Base-by-base conservation (phyloP, 2,888 invertebrate species). In the Phalera bucephala region DNA sequence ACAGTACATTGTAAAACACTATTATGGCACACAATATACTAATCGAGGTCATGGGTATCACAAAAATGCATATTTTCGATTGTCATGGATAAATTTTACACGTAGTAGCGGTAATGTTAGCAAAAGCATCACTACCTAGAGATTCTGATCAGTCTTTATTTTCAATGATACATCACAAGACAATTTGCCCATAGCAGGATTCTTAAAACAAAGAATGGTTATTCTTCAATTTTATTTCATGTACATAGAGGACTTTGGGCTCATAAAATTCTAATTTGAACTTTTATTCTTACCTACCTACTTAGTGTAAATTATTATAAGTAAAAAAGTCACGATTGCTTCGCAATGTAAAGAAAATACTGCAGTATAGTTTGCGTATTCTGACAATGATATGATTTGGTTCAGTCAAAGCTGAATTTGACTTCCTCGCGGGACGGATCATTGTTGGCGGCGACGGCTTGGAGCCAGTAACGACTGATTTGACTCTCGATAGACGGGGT, bases 401-500 rank as follows among this genome's bases (percentile, higher is more conserved):
- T 12, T 76, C 70, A 88, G 63, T 89, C 89, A 47, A 88, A 88
- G 59, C 88, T 88, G 46, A 88, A 88, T 46, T 87, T 87, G 31
- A 88, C 80, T 46, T 88, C 85, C 38, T 92, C 91, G 23, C 92
- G 88, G 31, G 91, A 83, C 28, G 91, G 91, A 25, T 91, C 87
- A 39, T 91, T 91, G 39, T 89, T 91, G 15, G 91, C 91, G 0
- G 92, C 91, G 7, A 92, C 82, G 0, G 92, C 91, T 45, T 93
- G 93, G 19, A 93, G 74, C 74, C 94, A 91, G 67, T 94, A 94
- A 21, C 93, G 90, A 32, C 93, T 93, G 27, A 94, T 87, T 74
- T 95, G 95, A 56, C 95, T 96, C 68, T 96, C 96, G 20, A 96
- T 92, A 8, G 96, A 96, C 0, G 95, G 94, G 26, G 94, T 94